A percentile compares a stretch with the other conserved stretches of the same genome.
phyloP scores from a whole-genome alignment of 92 coral and sea anemone genomes.

The Siderastrea radians region DNA sequence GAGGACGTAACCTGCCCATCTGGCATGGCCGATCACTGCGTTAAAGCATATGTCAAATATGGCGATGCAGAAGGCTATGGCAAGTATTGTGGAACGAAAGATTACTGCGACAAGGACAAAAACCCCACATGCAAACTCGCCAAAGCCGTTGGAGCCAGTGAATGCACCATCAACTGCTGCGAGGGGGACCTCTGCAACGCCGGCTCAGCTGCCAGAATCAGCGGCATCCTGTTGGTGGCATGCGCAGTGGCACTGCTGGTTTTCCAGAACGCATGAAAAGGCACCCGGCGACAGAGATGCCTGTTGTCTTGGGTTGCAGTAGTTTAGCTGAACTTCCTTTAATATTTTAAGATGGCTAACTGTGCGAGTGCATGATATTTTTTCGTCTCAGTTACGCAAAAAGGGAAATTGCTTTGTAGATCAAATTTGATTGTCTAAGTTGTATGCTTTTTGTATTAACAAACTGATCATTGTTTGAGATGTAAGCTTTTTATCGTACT shows the following conservation, averaged over 20 bases:
- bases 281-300: too few species aligned
- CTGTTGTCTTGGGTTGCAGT: too few species aligned
- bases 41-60: constrained; percentile 3
- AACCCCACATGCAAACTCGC: constrained; percentile 4
- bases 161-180: not conserved
- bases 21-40: not conserved
- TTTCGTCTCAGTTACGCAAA: too few species aligned
- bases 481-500: too few species aligned
- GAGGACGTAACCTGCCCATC: not conserved
- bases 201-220: not conserved
- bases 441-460: too few species aligned
- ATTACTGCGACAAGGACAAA: not conserved
- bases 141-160: not conserved
- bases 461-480: too few species aligned
- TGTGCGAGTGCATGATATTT: too few species aligned
- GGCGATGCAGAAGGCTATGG: not conserved
- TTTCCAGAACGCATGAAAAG: not conserved
- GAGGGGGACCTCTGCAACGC: constrained; percentile 16
- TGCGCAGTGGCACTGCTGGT: not conserved
- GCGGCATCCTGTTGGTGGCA: not conserved
- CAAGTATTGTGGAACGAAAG: constrained; percentile 4
- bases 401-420: too few species aligned
- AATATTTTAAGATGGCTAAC: too few species aligned
- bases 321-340: too few species aligned
- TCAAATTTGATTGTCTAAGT: too few species aligned